phyloP scores from a whole-genome alignment of 2,113 vertebrate genomes.

The Orycteropus afer region DNA sequence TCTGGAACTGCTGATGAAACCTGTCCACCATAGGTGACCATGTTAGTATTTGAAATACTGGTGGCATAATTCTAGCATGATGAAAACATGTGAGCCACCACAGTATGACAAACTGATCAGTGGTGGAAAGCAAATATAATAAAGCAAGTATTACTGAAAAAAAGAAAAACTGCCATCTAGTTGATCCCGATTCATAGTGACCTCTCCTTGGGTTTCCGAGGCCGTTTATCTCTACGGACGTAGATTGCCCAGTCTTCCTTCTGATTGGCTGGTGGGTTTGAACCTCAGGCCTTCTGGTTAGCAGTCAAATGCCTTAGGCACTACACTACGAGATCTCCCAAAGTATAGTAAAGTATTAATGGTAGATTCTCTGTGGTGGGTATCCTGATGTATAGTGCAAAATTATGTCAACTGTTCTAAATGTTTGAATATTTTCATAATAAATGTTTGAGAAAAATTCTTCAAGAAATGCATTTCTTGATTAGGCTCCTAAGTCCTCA shows the following conservation, averaged over 20 bases:
- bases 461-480: background rate
- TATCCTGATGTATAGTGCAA: no score
- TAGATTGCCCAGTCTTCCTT: no score
- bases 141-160: no score
- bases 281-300: no score
- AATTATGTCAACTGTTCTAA: background rate
- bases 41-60: background rate
- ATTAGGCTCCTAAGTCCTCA: conserved; percentile 38
- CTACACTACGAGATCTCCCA: no score
- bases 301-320: no score
- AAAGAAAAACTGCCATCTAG: no score
- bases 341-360: background rate
- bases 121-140: background rate
- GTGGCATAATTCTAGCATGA: background rate
- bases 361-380: background rate
- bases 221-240: no score
- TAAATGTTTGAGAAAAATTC: background rate
- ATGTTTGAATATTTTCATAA: conserved; percentile 8
- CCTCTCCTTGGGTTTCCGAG: no score
- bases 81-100: background rate
- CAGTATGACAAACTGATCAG: background rate
- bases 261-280: no score
- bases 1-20: background rate
- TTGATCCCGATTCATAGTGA: no score
- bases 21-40: background rate